These are phyloP conservation scores for Eurois occulta DNA, from an alignment of 2,888 invertebrate species.

Conservation along the genomic window DNA sequence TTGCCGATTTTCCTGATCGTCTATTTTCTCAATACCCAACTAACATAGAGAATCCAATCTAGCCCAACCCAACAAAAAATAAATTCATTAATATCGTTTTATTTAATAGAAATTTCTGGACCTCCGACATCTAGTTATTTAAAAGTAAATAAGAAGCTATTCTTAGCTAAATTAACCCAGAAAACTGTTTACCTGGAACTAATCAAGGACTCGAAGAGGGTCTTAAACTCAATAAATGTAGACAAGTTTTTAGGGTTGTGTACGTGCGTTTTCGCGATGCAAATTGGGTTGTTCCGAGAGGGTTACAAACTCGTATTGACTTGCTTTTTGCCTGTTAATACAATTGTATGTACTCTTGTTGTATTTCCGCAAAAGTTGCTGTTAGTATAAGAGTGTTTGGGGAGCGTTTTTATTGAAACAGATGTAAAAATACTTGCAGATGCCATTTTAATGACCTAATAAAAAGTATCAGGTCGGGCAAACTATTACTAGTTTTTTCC, in stretches of 20 bases:
- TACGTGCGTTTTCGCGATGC: constrained; percentile 63
- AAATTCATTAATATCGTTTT: constrained; percentile 51
- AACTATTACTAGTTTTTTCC: no score
- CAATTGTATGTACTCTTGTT: constrained; percentile 5
- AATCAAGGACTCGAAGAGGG: constrained; percentile 60
- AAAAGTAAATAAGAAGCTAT: constrained; percentile 63
- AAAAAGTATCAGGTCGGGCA: no score
- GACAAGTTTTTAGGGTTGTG: constrained; percentile 65
- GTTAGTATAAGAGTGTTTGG: neutral
- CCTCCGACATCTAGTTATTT: constrained; percentile 50
- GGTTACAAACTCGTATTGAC: constrained; percentile 46
- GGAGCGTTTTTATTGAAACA: neutral
- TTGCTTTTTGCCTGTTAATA: constrained; percentile 36
- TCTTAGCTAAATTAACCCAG: constrained; percentile 64
- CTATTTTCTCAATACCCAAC: constrained; percentile 18
- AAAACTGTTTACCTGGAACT: constrained; percentile 69
- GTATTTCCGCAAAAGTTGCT: neutral
- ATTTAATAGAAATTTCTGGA: constrained; percentile 35
- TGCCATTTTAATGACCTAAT: neutral
- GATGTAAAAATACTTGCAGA: neutral
- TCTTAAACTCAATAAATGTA: constrained; percentile 65
- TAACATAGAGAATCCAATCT: constrained; percentile 39
- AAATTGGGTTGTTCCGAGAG: constrained; percentile 56
- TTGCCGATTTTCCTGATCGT: constrained; percentile 8
- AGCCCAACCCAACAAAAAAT: constrained; percentile 36